Evolutionary conservation across 1,140 invertebrate species (phyloP), one percentile per base, ranked within the genome.

Genomic region (Psilanteris sp.): DNA sequence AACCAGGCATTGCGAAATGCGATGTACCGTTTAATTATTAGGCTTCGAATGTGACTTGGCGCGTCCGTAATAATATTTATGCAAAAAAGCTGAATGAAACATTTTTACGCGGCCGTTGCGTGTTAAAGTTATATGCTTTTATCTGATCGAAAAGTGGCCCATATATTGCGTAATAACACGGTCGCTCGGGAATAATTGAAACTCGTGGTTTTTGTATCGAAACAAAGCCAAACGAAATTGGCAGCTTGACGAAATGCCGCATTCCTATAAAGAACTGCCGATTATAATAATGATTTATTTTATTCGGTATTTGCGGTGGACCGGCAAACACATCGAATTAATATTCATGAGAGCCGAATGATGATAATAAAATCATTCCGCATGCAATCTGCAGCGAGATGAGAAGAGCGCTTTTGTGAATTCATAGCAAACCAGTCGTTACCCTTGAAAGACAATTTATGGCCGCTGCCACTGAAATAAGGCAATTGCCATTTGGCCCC

Each of bases 21-120:
- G 3, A 64, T 57, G 64, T 68, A 75, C 36, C 72, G 55, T 75
- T 75, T 75, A 68, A 75, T 75, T 76, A 68, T 68, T 22, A 11
- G 15, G 61, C 10, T 10, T 18, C 18, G 18, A 55, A 24, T 50
- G 27, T n/a, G 26, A 57, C 32, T 44, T 26, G 22, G 18, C 48
- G 39, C 34, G 54, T 54, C 15, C 20, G 46, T 29, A 74, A 75
- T 75, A n/a, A n/a, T 68, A 73, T 59, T 66, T 52, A 59, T 66
- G 41, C 39, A 61, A 44, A 66, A 57, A 73, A 26, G 11, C 44
- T 29, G 26, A 50, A 52, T 41, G 52, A 43, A 70, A 59, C 43
- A 18, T 59, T 44, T 41, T 29, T 39, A 13, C 31, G 39, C 26
- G 37, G 22, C 27, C 32, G 4, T 59, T 52, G 70, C 70, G 52